Conservation (phyloP, 2,888 invertebrate species). For the Spialia ferax region DNA sequence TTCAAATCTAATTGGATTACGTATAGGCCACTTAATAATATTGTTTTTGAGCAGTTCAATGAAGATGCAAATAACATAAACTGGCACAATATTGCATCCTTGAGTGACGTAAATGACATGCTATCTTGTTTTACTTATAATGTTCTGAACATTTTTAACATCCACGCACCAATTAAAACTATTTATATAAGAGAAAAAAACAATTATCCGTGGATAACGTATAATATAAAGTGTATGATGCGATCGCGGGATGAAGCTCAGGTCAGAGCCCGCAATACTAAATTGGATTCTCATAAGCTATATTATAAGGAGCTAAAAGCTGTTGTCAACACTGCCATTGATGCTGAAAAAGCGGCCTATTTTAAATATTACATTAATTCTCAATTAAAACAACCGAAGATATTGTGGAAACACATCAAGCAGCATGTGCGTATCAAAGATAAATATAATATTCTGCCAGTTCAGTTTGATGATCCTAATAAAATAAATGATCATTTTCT, state of each 20-base stretch:
- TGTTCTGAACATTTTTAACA: not conserved
- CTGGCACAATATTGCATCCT: not conserved
- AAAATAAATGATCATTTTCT: not conserved
- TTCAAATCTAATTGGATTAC: not conserved
- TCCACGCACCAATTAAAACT: not conserved
- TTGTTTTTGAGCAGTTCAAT: not conserved
- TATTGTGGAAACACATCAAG: conserved; percentile 1
- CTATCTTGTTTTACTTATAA: not conserved
- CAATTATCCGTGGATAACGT: not conserved
- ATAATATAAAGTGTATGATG: conserved; percentile 8
- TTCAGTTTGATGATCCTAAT: not conserved
- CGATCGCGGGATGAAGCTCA: not conserved
- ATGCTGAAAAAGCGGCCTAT: not conserved
- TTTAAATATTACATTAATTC: not conserved
- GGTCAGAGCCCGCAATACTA: not conserved
- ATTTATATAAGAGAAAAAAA: not conserved
- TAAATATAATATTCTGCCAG: not conserved
- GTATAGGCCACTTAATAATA: not conserved
- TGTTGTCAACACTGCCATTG: not conserved
- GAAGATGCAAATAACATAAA: not conserved
- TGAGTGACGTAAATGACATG: not conserved
- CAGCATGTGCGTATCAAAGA: not conserved
- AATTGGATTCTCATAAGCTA: not conserved
- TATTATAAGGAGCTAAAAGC: conserved; percentile 1
- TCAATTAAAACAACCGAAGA: not conserved